Evolutionary conservation across 2,888 invertebrate genomes (phyloP).

Genomic region (Drosophila recens): DNA sequence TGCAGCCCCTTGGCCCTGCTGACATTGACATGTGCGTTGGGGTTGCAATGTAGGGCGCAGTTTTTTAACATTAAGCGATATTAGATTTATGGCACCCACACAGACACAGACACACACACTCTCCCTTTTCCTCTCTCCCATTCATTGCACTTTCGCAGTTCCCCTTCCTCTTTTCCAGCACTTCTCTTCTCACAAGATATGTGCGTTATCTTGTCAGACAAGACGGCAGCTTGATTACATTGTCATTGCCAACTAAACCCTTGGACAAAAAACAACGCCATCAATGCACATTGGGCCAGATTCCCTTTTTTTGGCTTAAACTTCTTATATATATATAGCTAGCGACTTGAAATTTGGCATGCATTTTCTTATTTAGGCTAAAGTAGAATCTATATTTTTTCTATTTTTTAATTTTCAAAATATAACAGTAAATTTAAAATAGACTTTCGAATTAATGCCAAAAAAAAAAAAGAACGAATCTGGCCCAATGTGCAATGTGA

Average conservation of each 20-base stretch:
- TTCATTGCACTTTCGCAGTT: conserved; percentile 52
- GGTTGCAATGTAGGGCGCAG: conserved; percentile 22
- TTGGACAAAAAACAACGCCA: conserved; percentile 7
- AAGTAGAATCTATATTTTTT: no score
- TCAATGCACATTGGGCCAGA: background rate
- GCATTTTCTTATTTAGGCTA: no score
- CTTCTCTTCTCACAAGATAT: background rate
- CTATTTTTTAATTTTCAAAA: no score
- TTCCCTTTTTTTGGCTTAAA: no score
- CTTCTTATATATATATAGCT: no score
- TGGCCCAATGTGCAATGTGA: no score
- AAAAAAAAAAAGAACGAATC: no score
- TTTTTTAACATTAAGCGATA: conserved; percentile 66
- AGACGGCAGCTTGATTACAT: conserved; percentile 55
- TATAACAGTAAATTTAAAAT: no score
- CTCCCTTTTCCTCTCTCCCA: conserved; percentile 21
- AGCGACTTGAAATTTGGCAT: no score
- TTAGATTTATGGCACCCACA: conserved; percentile 65
- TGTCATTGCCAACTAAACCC: conserved; percentile 46
- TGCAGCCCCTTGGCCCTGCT: conserved; percentile 19
- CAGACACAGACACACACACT: no score
- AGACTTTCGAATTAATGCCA: no score
- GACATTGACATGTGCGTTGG: conserved; percentile 58
- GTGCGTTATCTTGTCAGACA: conserved; percentile 62
- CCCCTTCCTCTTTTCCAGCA: no score